Evolutionary conservation across 2,797 vertebrate genomes (phyloP), one percentile per base, ranked within the genome.

Genomic region (Siniperca scherzeri): DNA sequence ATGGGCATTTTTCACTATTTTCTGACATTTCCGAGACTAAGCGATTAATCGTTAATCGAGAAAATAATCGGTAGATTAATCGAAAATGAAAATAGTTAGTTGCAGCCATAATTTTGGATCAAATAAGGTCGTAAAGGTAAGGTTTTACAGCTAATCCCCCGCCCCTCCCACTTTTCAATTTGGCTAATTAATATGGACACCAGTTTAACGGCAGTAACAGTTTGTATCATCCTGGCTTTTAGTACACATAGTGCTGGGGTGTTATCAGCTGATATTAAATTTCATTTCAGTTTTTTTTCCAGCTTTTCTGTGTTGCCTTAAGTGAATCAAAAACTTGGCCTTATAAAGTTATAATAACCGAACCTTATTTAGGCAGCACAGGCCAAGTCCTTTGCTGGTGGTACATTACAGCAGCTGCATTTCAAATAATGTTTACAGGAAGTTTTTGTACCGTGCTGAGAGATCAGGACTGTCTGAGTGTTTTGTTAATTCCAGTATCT

Each of bases 361-460:
- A 61, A 60, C 33, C 11, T 74, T 12, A 44, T 5, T 17, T 77
- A 80, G 56, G 77, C 48, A 52, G 78, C 64, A 1, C 78, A 52
- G 42, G 77, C 78, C 61, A 57, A 77, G 71, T 82, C 78, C 70
- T 85, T 5, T 74, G 86, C 83, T 88, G 90, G 81, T 88, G 89
- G 88, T 90, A 83, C 90, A 91, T 84, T 81, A 80, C 87, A 85
- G 84, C 90, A 86, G 89, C 90, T 83, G 88, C 71, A 57, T 87
- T 87, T 90, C 91, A 85, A 61, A 92, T 82, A 17, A 46, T 87
- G 83, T 91, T 91, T 92, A 91, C 90, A 84, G 89, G 90, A 92
- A 92, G 84, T 79, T 69, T 86, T 85, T 81, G 87, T 90, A 69
- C 76, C n/a, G 67, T 0, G 38, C 75, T 77, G 77, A 80, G 77